Conservation (phyloP, 2,797 vertebrate genomes). For the Microtus obscurus region DNA sequence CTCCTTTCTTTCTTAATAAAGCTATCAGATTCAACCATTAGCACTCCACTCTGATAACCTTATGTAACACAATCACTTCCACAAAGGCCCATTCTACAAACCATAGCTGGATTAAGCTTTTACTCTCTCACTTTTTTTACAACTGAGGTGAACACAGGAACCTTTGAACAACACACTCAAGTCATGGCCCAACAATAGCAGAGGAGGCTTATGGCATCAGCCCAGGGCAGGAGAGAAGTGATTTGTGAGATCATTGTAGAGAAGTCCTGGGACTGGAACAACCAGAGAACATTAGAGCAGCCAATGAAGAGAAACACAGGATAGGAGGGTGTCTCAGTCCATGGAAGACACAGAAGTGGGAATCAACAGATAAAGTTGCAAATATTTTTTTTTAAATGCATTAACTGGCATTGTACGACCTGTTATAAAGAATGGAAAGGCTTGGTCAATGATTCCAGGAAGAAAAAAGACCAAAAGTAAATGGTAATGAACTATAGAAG, state of each 20-base stretch:
- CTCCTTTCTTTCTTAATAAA: background rate
- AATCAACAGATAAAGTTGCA: background rate
- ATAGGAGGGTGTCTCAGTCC: background rate
- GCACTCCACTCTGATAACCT: background rate
- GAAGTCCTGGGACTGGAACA: background rate
- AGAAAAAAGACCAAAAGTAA: background rate
- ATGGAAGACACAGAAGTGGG: background rate
- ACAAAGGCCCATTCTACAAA: background rate
- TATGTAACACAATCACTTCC: background rate
- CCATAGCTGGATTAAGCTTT: background rate
- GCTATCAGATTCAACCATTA: background rate
- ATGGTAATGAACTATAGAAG: background rate
- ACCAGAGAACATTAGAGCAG: background rate
- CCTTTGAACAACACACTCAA: background rate
- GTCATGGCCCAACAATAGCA: background rate
- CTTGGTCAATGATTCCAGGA: background rate
- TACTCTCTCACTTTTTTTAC: background rate
- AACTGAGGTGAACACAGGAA: background rate
- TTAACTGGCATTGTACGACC: background rate
- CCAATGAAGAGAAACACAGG: background rate
- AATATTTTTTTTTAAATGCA: background rate
- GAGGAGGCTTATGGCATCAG: fast-evolving
- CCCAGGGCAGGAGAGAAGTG: background rate
- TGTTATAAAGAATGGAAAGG: background rate
- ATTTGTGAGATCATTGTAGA: background rate